Conservation (phyloP, 2,797 vertebrate genomes). For the Austrolebias charrua region DNA sequence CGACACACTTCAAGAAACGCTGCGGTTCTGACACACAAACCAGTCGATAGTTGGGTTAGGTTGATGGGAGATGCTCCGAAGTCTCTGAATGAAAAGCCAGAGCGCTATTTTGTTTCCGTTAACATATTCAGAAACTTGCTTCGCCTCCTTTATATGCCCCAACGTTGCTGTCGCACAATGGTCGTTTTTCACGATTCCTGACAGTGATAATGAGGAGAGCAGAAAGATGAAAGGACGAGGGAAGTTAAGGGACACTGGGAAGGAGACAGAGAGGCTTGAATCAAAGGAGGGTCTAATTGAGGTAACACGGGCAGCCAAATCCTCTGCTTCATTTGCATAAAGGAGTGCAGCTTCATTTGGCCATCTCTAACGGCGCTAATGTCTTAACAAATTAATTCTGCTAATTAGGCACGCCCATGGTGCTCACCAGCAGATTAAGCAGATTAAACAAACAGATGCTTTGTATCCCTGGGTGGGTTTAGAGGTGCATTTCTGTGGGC, state of each 20-base stretch:
- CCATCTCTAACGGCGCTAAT: conserved; percentile 97
- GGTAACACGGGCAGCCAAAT: conserved; percentile 89
- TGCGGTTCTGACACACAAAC: conserved; percentile 44
- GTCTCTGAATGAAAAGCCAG: conserved; percentile 92
- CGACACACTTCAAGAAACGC: conserved; percentile 62
- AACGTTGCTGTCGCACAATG: conserved; percentile 64
- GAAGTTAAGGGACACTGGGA: conserved; percentile 78
- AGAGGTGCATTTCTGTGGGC: conserved; percentile 62
- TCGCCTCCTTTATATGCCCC: conserved; percentile 7
- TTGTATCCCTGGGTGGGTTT: conserved; percentile 83
- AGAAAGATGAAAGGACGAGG: conserved; percentile 85
- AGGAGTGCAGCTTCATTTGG: conserved; percentile 89
- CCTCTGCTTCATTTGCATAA: conserved; percentile 94
- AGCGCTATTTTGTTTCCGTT: conserved; percentile 86
- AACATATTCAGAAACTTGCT: conserved; percentile 78
- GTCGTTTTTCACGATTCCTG: conserved; percentile 66
- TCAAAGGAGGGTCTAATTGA: conserved; percentile 94
- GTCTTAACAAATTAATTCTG: conserved; percentile 99
- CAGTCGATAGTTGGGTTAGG: conserved; percentile 55
- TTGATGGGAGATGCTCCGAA: conserved; percentile 70
- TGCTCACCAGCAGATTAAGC: conserved; percentile 93
- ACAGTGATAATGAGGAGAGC: conserved; percentile 79
- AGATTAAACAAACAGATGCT: conserved; percentile 95
- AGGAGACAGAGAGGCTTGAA: conserved; percentile 83
- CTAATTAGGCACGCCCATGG: conserved; percentile 97